Base-by-base conservation (phyloP, 2,797 vertebrate species). In the Chloroceryle inda region DNA sequence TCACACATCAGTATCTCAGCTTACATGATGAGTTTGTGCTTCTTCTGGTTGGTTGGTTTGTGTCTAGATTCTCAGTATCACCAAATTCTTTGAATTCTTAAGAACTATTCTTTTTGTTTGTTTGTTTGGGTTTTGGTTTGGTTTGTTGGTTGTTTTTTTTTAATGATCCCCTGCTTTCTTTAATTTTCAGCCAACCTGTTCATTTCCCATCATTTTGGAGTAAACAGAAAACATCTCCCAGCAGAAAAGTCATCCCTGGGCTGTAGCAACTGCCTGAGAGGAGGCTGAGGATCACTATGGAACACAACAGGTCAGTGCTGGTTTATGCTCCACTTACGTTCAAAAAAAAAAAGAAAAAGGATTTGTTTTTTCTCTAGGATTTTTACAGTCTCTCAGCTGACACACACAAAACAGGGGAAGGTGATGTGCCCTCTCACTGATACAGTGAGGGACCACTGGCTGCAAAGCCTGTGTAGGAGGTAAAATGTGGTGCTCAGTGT, bases 381-480 rank as follows among this genome's bases (percentile, higher is more conserved):
- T 73, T 95, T 80, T 85, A 20, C 6, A 24, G 58, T 22, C 35
- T 85, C 85, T 88, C 1, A 2, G 22, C 9, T 80, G 45, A 52
- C 3, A 2, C 16, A 19, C 0, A 2, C n/a, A 72, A 56, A 73
- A n/a, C 10, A 59, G 40, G 27, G 7, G 31, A 80, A 67, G 13
- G 31, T 42, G 22, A 40, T 1, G 0, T 55, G 20, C 17, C 13
- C 14, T 79, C 9, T 63, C 16, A 18, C 52, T 40, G 29, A 35
- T 15, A 18, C 10, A 47, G 31, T 11, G 44, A 37, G 73, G 8
- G 53, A 50, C 14, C 19, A 10, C 55, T 17, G 11, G 23, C 27
- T 58, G 14, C 49, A 58, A 53, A 75, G 20, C 8, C 29, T 2
- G 0, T 2, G 1, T 3, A 50, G 21, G 63, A 23, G 0, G 1